Base-by-base conservation (phyloP, 2,113 vertebrate genomes). In the Hippocampus abdominalis region DNA sequence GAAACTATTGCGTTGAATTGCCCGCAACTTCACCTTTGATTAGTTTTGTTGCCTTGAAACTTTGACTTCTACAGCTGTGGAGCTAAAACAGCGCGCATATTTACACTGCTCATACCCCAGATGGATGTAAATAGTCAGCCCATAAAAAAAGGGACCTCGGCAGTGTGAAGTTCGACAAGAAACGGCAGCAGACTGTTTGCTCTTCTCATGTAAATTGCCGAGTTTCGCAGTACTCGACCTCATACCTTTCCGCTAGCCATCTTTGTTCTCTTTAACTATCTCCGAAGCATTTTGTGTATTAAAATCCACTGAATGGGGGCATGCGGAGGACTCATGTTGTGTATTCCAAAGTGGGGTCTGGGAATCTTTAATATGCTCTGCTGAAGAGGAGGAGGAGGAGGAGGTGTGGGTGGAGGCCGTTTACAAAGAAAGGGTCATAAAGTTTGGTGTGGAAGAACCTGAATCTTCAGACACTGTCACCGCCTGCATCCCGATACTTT, bases 121-220 rank as follows among this genome's bases (percentile, higher is more conserved):
- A 57, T 27, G 16, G 23, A 25, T 25, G 54, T 56, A 56, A 56
- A 56, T 57, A 25, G 21, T 54, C 2, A 54, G 21, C 53, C 53
- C 21, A 56, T 56, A 56, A n/a, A 60, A n/a, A 60, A 60, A 60
- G 57, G 25, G 13, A 15, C 1, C n/a, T 25, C 23, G 13, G 5
- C 15, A 59, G 25, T 59, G 56, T 29, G 27, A 59, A 59, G 23
- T 32, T 60, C 15, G 32, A 32, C 57, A 32, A 60, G 27, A 32
- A 60, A 11, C 18, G 8, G 27, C 57, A 32, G 0, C 15, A 32
- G 27, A 6, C 27, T 32, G 25, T 60, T 25, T 20, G 49, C 54
- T 75, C 62, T 86, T 86, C 70, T 67, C 72, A 82, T 86, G 84
- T 54, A 81, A 84, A 88, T 84, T 0, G 16, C 29, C 9, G 32